Base-by-base conservation (phyloP, 2,113 vertebrate species). In the Solea solea region DNA sequence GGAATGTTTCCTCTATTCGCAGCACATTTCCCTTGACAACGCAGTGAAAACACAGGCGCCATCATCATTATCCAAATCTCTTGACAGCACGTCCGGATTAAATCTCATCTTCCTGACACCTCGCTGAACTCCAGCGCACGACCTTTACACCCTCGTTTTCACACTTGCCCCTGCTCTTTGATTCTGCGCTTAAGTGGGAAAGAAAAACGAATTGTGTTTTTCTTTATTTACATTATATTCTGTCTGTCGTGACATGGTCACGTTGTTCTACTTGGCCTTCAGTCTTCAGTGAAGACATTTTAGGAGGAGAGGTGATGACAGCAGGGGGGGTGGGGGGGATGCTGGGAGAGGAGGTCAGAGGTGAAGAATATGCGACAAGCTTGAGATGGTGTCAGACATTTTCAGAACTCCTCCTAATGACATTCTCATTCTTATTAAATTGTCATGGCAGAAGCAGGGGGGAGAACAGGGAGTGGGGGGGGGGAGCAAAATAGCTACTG, bases 361-460 rank as follows among this genome's bases (percentile, higher is more conserved):
- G 79, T 72, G 61, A 64, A 8, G n/a, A 55, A 72, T 70, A 77
- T 46, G 4, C 3, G 27, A 74, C 45, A 60, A 3, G 65, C 67
- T 66, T 78, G 40, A 64, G 59, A 84, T 70, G 78, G 78, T 56
- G 80, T 78, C 44, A 50, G 70, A 85, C 49, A 82, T 79, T 63
- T 21, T 72, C 75, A 58, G 51, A 51, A 41, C 64, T 56, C 28
- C 70, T 39, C 61, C 78, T 85, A 70, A 81, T 78, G 62, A 78
- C 86, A 81, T 83, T 86, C 77, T 44, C 40, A 1, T 46, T 7
- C 69, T 85, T 63, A 84, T 89, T 83, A 72, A 76, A 84, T 71
- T 73, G 55, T 76, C 74, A 64, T 27, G 64, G 68, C 66, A 81
- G 64, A 51, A 21, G 59, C 25, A 11, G 45, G 11, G 48, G 56